A percentile compares a stretch with the other conserved stretches of the same genome.
Evolutionary conservation across 2,797 vertebrate genomes (phyloP).

Genomic region (Apogon talboti): DNA sequence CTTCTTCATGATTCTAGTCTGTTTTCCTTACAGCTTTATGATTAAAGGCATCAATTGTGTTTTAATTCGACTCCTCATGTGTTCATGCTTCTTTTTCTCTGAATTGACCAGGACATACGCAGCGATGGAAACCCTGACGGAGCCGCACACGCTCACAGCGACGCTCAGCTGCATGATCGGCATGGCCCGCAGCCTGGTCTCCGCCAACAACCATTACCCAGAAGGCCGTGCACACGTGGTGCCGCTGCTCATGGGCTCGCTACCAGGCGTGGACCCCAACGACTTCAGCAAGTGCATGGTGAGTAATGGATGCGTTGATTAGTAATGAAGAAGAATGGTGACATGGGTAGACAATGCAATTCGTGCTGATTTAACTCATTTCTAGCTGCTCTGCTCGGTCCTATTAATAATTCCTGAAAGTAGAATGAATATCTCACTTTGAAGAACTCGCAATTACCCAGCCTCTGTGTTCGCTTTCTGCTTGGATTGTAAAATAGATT

Average conservation of each 20-base stretch:
- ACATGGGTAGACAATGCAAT: slow-evolving; percentile 57
- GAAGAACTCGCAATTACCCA: slow-evolving; percentile 64
- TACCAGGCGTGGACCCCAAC: slow-evolving; percentile 97
- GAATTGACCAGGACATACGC: slow-evolving; percentile 88
- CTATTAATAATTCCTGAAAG: slow-evolving; percentile 69
- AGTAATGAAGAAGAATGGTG: slow-evolving; percentile 62
- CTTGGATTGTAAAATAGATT: slow-evolving; percentile 62
- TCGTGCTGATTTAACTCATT: slow-evolving; percentile 61
- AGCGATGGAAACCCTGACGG: slow-evolving; percentile 95
- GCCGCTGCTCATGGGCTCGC: slow-evolving; percentile 93
- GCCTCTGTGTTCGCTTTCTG: slow-evolving; percentile 47
- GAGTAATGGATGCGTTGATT: slow-evolving; percentile 71
- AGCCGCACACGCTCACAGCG: slow-evolving; percentile 97
- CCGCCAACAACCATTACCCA: slow-evolving; percentile 90
- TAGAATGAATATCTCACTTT: slow-evolving; percentile 67
- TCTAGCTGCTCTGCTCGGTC: slow-evolving; percentile 31
- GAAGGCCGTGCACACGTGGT: slow-evolving; percentile 95
- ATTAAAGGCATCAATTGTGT: too few species aligned
- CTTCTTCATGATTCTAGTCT: too few species aligned
- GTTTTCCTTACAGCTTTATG: too few species aligned
- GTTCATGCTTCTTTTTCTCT: too few species aligned
- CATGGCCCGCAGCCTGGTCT: slow-evolving; percentile 93
- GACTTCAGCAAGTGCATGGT: slow-evolving; percentile 99
- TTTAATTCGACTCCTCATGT: background rate
- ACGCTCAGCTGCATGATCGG: slow-evolving; percentile 97